Evolutionary conservation across 1,140 invertebrate species (phyloP).

Genomic region (Drosophila sp.): DNA sequence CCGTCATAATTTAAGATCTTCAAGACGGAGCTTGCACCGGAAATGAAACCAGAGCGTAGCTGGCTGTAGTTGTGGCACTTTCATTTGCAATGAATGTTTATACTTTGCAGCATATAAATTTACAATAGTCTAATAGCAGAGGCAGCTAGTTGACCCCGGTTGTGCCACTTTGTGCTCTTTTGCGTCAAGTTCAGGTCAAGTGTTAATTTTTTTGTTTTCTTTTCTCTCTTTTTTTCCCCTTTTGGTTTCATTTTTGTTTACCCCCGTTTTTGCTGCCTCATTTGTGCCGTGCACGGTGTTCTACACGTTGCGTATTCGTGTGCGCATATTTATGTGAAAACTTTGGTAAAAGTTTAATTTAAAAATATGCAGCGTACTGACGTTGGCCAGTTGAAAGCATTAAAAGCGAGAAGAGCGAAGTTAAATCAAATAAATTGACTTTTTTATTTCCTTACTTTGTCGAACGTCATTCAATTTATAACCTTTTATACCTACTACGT

Average conservation of each 20-base stretch:
- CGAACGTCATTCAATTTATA: slow-evolving; percentile 35
- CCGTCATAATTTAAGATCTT: slow-evolving; percentile 6
- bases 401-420: background rate
- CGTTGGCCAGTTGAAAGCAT: slow-evolving; percentile 24
- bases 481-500: slow-evolving; percentile 1
- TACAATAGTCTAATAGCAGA: slow-evolving; percentile 57
- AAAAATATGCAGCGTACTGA: slow-evolving; percentile 39
- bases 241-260: background rate
- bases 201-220: slow-evolving; percentile 55
- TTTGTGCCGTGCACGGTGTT: slow-evolving; percentile 10
- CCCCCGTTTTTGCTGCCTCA: slow-evolving; percentile 17
- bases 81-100: slow-evolving; percentile 29
- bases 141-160: slow-evolving; percentile 11
- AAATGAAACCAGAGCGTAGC: background rate
- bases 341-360: slow-evolving; percentile 63
- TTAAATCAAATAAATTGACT: slow-evolving; percentile 56
- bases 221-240: too few relatives aligned
- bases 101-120: slow-evolving; percentile 53
- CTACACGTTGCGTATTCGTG: slow-evolving; percentile 17
- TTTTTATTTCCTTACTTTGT: slow-evolving; percentile 20
- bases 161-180: slow-evolving; percentile 22
- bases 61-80: slow-evolving; percentile 12
- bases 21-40: background rate
- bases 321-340: slow-evolving; percentile 58
- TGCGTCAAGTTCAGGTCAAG: slow-evolving; percentile 64